Evolutionary conservation across 2,797 vertebrate genomes (phyloP), one percentile per base, ranked within the genome.

Genomic region (Aplochiton taeniatus): DNA sequence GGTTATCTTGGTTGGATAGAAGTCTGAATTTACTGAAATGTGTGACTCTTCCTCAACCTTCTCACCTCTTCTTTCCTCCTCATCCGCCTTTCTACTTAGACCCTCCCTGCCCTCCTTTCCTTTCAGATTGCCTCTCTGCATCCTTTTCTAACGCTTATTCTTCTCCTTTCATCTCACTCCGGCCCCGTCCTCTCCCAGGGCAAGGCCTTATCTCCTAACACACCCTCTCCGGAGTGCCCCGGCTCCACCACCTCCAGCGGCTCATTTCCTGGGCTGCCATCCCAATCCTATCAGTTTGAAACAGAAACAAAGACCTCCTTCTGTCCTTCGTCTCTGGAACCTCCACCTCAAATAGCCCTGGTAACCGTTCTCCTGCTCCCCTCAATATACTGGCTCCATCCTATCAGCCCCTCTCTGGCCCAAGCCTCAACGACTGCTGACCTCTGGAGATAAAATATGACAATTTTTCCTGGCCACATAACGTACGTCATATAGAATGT

Each of bases 221-320:
- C 47, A 50, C 19, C 70, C 66, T 74, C 66, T 53, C 58, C 18
- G 56, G 45, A 31, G 17, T 41, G 45, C 11, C 12, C 20, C 57
- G 50, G 68, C 68, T 45, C 52, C 17, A 14, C 1, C 50, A 51
- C 12, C 13, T 41, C 9, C n/a, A n/a, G 20, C 48, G 31, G 44
- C 61, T 43, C 50, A 54, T 63, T 41, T 43, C n/a, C 49, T 52
- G 49, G 49, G 61, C 74, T 51, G 14, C 31, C 63, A 51, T 74
- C 77, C 73, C 73, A 84, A 79, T 85, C 75, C 76, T 76, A 77
- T 84, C 71, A 68, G 62, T 46, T 73, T 62, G 58, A 72, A 72
- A 73, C 77, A 63, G 78, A 70, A 81, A 82, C 72, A 80, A 80
- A 85, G 77, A 49, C 68, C 0, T 7, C 56, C 58, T 60, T 69